A percentile compares a stretch with the other conserved stretches of the same genome.
Evolutionary conservation across 2,888 invertebrate species (phyloP).

Genomic region (Platycnemis pennipes): DNA sequence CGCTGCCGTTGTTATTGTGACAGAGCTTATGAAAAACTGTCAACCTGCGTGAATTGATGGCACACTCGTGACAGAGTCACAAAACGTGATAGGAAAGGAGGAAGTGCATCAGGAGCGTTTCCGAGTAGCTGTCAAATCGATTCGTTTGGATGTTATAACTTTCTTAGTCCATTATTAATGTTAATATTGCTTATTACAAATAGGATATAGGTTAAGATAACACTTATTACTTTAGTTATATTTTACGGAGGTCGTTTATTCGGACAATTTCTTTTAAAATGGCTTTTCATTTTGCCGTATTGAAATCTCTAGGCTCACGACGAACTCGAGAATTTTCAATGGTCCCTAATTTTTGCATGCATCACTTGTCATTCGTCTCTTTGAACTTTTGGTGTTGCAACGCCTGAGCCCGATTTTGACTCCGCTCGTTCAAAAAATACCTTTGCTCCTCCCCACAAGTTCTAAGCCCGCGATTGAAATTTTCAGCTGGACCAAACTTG

Average conservation of each 20-base stretch:
- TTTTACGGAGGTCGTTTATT: neutral
- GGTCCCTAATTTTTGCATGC: neutral
- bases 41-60: neutral
- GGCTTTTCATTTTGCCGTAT: too few relatives aligned
- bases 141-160: neutral
- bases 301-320: too few relatives aligned
- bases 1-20: neutral
- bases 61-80: neutral
- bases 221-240: neutral
- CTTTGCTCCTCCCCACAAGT: neutral
- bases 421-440: neutral
- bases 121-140: neutral
- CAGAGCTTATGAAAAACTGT: neutral
- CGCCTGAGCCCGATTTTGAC: neutral
- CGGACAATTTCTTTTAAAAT: too few relatives aligned
- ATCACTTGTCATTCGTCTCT: neutral
- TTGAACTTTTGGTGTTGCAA: neutral
- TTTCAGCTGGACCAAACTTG: neutral
- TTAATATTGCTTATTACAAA: neutral
- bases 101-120: neutral
- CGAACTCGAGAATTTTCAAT: neutral
- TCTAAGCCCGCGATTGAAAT: neutral
- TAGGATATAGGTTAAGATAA: neutral
- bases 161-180: neutral
- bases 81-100: neutral